A percentile compares a stretch with the other conserved stretches of the same genome.
phyloP scores from a whole-genome alignment of 2,797 vertebrate species.

The Coregonus ussuriensis region DNA sequence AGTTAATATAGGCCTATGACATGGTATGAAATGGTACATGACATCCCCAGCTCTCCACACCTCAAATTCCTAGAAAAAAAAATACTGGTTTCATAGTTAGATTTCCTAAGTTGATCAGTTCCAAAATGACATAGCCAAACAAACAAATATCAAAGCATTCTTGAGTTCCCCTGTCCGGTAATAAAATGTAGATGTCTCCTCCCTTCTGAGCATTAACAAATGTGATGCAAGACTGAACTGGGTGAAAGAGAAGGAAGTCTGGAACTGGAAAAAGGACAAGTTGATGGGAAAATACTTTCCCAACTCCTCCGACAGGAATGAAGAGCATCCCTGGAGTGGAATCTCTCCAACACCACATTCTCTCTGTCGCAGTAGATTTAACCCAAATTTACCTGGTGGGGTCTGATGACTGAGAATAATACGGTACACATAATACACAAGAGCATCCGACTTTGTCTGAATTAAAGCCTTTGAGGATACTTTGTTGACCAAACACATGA shows the following conservation, averaged over 20 bases:
- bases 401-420: not conserved
- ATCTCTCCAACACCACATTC: not conserved
- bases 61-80: conserved; percentile 30
- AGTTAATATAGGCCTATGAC: not conserved
- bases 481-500: not conserved
- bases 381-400: not conserved
- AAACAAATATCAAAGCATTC: conserved; percentile 21
- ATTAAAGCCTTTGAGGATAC: not conserved
- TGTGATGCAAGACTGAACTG: conserved; percentile 18
- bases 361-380: not conserved
- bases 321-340: not conserved
- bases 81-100: conserved; percentile 38
- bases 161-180: conserved; percentile 22
- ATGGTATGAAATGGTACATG: no score
- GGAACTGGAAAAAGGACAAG: not conserved
- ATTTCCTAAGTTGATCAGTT: conserved; percentile 8
- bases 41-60: conserved; percentile 27
- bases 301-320: conserved; percentile 4
- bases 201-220: conserved; percentile 14
- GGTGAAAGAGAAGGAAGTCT: not conserved
- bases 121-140: not conserved
- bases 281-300: conserved; percentile 18
- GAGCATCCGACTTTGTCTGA: not conserved
- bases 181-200: conserved; percentile 32
- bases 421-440: no score